These are phyloP conservation scores for Platichthys stellatus DNA, from an alignment of 2,113 vertebrate genomes.

Conservation along the genomic window DNA sequence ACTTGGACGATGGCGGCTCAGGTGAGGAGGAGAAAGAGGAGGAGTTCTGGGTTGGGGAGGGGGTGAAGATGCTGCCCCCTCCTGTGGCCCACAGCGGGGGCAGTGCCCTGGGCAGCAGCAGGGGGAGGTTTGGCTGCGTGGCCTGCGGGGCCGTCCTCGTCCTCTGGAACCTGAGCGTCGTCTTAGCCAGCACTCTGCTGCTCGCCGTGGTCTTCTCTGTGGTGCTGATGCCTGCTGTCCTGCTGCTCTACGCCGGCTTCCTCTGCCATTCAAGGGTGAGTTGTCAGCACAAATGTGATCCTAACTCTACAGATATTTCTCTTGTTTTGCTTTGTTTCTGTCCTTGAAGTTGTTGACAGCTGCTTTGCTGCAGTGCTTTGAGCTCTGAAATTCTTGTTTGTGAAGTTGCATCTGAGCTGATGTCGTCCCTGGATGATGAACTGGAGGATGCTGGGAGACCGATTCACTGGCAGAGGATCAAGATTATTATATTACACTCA, in stretches of 20 bases:
- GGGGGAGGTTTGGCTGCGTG: conserved; percentile 84
- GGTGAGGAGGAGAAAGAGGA: conserved; percentile 81
- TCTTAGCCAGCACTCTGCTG: conserved; percentile 77
- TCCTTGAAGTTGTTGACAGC: background rate
- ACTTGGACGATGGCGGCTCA: conserved; percentile 71
- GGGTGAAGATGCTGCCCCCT: conserved; percentile 82
- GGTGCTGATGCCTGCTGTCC: conserved; percentile 84
- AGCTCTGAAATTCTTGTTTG: background rate
- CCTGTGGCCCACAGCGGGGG: conserved; percentile 74
- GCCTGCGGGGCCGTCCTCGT: conserved; percentile 84
- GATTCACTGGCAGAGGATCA: too few species aligned
- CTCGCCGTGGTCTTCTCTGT: conserved; percentile 80
- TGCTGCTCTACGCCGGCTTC: conserved; percentile 88
- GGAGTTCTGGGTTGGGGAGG: conserved; percentile 75
- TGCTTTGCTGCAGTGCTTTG: background rate
- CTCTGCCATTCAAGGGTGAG: conserved; percentile 91
- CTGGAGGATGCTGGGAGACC: too few species aligned
- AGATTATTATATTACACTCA: too few species aligned
- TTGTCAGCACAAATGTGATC: background rate
- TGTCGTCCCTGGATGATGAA: background rate
- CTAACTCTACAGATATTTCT: background rate
- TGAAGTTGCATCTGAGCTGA: background rate
- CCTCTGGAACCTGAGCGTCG: conserved; percentile 85
- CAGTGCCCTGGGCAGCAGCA: conserved; percentile 79
- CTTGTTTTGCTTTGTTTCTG: background rate